Evolutionary conservation across 2,797 vertebrate genomes (phyloP).

Genomic region (Platalea minor): DNA sequence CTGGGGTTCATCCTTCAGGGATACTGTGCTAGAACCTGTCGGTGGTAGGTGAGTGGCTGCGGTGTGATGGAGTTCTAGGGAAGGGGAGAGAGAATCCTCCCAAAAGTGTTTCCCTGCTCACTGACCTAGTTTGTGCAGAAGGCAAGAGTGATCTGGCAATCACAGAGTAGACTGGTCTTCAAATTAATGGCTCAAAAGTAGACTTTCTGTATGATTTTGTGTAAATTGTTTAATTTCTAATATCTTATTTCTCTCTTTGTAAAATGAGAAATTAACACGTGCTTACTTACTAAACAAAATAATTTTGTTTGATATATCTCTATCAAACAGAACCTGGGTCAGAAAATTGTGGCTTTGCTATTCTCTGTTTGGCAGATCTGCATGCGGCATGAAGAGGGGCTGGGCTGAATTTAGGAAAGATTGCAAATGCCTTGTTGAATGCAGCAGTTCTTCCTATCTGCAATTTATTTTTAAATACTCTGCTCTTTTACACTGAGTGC

Average conservation of each 20-base stretch:
- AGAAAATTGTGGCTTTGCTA: background rate
- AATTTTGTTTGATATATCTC: fast-evolving
- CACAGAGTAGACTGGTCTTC: background rate
- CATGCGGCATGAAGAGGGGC: background rate
- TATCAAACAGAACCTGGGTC: background rate
- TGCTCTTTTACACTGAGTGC: background rate
- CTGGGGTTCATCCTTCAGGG: background rate
- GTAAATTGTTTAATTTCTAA: background rate
- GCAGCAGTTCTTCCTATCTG: background rate
- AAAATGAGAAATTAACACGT: background rate
- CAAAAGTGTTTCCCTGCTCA: background rate
- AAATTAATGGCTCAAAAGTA: background rate
- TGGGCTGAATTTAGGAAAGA: background rate
- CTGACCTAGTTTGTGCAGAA: background rate
- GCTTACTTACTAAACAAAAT: background rate
- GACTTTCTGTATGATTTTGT: background rate
- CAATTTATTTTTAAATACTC: background rate
- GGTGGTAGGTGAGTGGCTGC: background rate
- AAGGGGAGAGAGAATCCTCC: background rate
- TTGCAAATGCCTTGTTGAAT: background rate
- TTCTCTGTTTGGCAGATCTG: background rate
- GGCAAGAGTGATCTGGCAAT: background rate
- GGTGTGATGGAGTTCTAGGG: background rate
- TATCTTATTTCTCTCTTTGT: background rate
- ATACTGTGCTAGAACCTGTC: background rate